Evolutionary conservation across 2,888 invertebrate species (phyloP).

Genomic region (Eretmocerus hayati): DNA sequence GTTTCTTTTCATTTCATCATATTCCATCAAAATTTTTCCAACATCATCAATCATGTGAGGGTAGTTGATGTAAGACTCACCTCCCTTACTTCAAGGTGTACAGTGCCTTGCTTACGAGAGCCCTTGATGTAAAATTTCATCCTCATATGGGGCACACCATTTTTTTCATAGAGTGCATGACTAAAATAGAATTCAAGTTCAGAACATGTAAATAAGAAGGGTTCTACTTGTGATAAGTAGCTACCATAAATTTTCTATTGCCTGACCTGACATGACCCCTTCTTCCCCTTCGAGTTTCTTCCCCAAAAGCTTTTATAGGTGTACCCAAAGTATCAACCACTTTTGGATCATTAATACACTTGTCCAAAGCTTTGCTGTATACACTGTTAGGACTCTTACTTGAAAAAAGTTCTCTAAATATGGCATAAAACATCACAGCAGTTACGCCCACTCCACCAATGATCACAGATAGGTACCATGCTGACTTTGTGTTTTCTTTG

Average conservation of each 20-base stretch:
- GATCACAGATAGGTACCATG: constrained; percentile 76
- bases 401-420: constrained; percentile 82
- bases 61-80: too few species aligned
- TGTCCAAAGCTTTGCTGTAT: constrained; percentile 70
- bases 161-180: constrained; percentile 66
- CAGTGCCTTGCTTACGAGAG: constrained; percentile 70
- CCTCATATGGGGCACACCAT: constrained; percentile 72
- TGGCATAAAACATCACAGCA: constrained; percentile 72
- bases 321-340: constrained; percentile 79
- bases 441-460: constrained; percentile 74
- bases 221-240: too few species aligned
- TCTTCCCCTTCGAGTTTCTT: constrained; percentile 75
- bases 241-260: constrained; percentile 4
- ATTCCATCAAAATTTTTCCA: too few species aligned
- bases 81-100: constrained; percentile 78
- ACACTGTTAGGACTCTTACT: constrained; percentile 79
- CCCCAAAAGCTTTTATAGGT: constrained; percentile 84
- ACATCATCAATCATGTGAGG: too few species aligned
- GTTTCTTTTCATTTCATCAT: background rate
- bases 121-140: constrained; percentile 91
- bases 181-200: constrained; percentile 37
- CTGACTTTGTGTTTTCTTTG: constrained; percentile 86
- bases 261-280: constrained; percentile 68
- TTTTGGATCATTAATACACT: constrained; percentile 67
- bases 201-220: background rate